Evolutionary conservation across 1,140 invertebrate genomes (phyloP).

Genomic region (Bombus pyrosoma): DNA sequence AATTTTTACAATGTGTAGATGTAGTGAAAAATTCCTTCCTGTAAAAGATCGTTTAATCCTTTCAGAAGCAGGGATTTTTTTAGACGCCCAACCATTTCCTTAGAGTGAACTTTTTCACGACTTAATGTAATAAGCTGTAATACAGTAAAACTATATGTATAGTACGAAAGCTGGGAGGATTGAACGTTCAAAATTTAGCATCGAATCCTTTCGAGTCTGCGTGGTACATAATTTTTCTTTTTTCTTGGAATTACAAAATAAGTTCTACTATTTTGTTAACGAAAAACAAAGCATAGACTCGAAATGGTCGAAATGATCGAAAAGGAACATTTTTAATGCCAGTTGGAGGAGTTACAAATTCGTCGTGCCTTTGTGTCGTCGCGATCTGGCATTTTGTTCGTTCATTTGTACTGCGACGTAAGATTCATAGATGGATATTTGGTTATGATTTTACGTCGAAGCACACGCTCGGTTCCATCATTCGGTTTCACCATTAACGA

Average conservation of each 20-base stretch:
- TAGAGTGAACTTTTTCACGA: constrained; percentile 27
- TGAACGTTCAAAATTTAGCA: constrained; percentile 15
- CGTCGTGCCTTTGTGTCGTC: constrained; percentile 67
- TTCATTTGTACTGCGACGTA: constrained; percentile 71
- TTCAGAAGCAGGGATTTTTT: not conserved
- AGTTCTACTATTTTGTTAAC: not conserved
- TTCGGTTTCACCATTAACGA: constrained; percentile 45
- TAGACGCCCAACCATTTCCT: no score
- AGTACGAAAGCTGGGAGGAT: constrained; percentile 19
- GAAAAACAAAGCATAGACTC: not conserved
- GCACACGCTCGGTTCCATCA: not conserved
- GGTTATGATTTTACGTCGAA: constrained; percentile 45
- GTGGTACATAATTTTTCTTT: not conserved
- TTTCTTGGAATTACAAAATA: not conserved
- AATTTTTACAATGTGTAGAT: constrained; percentile 27
- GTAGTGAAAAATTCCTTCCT: not conserved
- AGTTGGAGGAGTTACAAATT: constrained; percentile 54
- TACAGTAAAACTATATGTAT: not conserved
- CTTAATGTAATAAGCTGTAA: constrained; percentile 16
- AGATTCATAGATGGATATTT: constrained; percentile 76
- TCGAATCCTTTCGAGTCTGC: constrained; percentile 23
- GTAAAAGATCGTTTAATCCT: constrained; percentile 31
- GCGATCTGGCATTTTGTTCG: constrained; percentile 71
- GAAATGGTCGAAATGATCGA: not conserved
- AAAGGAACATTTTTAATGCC: constrained; percentile 33